Conservation (phyloP, 1,140 invertebrate species). For the Philopotamus ludificatus region DNA sequence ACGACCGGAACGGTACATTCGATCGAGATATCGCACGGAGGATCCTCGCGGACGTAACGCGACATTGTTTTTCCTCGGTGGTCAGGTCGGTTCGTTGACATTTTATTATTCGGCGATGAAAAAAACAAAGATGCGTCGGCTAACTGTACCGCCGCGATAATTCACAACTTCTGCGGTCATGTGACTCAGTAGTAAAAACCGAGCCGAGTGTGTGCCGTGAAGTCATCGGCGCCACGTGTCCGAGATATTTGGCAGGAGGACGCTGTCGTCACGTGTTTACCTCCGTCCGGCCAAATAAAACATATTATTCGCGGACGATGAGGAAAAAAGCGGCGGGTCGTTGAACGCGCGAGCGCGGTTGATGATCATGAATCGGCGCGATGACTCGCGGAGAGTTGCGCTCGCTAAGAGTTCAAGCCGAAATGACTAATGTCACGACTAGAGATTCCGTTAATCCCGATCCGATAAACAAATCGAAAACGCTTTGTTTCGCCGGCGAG, state of each 20-base stretch:
- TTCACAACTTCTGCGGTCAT: constrained; percentile 5
- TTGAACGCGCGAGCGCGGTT: background rate
- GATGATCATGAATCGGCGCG: no score
- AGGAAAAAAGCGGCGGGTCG: background rate
- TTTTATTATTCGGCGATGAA: constrained; percentile 1
- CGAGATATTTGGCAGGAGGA: background rate
- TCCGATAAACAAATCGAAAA: no score
- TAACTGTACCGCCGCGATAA: constrained; percentile 22
- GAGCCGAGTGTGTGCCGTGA: background rate
- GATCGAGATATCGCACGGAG: no score
- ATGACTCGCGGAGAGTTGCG: background rate
- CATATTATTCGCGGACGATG: no score
- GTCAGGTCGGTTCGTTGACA: constrained; percentile 40
- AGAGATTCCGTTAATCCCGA: background rate
- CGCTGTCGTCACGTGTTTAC: constrained; percentile 2
- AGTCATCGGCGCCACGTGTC: no score
- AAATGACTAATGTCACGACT: background rate
- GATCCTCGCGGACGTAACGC: no score
- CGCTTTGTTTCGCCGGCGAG: no score
- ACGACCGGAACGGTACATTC: no score
- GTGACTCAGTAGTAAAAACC: background rate
- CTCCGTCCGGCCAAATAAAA: no score
- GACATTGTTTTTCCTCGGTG: constrained; percentile 16
- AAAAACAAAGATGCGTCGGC: background rate
- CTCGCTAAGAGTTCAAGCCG: no score